Base-by-base conservation (phyloP, 2,888 invertebrate genomes). In the Neoitamus cyanurus region DNA sequence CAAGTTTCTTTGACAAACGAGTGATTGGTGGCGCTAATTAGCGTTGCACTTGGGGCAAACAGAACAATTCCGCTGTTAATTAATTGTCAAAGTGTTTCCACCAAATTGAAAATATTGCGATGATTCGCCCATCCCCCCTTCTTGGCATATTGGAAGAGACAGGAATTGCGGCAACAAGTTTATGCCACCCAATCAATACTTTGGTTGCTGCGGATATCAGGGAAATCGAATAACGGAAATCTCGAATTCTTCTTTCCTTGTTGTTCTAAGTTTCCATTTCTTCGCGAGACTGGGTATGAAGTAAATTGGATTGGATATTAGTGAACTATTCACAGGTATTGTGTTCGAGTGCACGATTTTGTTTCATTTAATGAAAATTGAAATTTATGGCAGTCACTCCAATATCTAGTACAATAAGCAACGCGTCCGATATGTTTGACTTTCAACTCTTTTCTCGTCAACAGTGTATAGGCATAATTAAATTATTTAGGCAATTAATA, bases 1-100 rank as follows among this genome's bases (percentile, higher is more conserved):
- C 78, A 48, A 78, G 48, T 58, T 78, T 78, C 78, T 78, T 78
- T 78, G 78, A 78, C 48, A 37, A 75, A 75, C 75, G 75, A 75
- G 75, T 75, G 75, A 75, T 75, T 75, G 78, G 58, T 78, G 78
- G 78, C 78, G 78, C 78, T 78, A 78, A 78, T 78, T 78, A 78
- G 78, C 34, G 48, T 31, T 78, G 78, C 78, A 78, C 78, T 78
- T 78, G 48, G 48, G 78, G 78, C 58, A 78, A 78, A 78, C 48
- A 78, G 48, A 78, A 78, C 78, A 78, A 78, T 78, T 30, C 78
- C 31, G 30, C 46, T 58, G 78, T 78, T 78, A 78, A 48, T 78
- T 77, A 77, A 46, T 77, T 78, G 78, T 78, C 48, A 78, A 78
- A 78, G 78, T 78, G 78, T 58, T 78, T 42, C 13, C 15, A 20